Conservation (phyloP, 1,140 invertebrate species). For the Caerostris extrusa region DNA sequence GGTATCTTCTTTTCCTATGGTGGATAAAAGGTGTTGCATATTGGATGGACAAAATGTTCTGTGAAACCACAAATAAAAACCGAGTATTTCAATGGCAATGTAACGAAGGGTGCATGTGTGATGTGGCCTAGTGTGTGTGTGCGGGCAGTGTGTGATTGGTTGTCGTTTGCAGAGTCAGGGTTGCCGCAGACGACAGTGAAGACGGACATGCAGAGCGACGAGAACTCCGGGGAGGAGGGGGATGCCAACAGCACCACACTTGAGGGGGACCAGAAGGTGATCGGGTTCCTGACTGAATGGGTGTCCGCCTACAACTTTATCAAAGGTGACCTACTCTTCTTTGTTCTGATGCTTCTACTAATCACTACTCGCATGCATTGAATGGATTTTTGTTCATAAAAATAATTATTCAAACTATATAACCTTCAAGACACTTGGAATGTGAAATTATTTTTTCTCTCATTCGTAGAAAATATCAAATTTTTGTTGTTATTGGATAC, state of each 20-base stretch:
- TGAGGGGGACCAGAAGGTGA: slow-evolving; percentile 79
- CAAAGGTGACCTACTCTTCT: slow-evolving; percentile 83
- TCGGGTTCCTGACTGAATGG: slow-evolving; percentile 87
- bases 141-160: neutral
- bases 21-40: too few relatives aligned
- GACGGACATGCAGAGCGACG: slow-evolving; percentile 77
- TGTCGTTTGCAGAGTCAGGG: slow-evolving; percentile 27
- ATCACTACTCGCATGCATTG: neutral
- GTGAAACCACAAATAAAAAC: too few relatives aligned
- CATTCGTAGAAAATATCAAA: too few relatives aligned
- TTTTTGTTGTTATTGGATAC: too few relatives aligned
- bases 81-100: too few relatives aligned
- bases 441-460: too few relatives aligned
- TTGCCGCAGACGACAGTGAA: slow-evolving; percentile 70
- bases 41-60: too few relatives aligned
- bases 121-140: neutral
- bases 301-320: slow-evolving; percentile 85
- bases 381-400: too few relatives aligned
- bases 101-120: too few relatives aligned
- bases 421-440: too few relatives aligned
- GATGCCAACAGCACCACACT: slow-evolving; percentile 61
- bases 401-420: too few relatives aligned
- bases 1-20: too few relatives aligned
- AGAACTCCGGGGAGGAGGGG: slow-evolving; percentile 72
- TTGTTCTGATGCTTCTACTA: neutral